phyloP scores from a whole-genome alignment of 1,140 invertebrate species.

The Neodiprion fabricii region DNA sequence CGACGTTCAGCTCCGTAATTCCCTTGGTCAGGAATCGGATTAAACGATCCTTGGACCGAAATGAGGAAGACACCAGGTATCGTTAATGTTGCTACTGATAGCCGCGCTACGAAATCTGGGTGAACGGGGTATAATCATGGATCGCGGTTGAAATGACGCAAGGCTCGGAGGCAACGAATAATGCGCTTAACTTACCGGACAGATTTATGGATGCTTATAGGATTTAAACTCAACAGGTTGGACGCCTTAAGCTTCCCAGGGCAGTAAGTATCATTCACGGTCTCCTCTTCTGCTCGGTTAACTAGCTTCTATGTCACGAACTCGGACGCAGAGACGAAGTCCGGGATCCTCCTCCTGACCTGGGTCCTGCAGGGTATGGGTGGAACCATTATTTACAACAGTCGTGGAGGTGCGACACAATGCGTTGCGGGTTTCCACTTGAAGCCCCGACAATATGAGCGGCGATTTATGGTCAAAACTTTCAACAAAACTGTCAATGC shows the following conservation, averaged over 20 bases:
- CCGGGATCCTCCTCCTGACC: constrained; percentile 7
- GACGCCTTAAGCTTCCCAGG: constrained; percentile 15
- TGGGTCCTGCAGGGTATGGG: constrained; percentile 13
- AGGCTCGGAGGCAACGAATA: constrained; percentile 32
- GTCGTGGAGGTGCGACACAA: constrained; percentile 56
- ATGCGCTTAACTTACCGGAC: constrained; percentile 52
- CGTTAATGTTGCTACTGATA: no score
- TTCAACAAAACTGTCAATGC: constrained; percentile 62
- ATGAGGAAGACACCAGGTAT: no score
- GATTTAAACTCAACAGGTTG: constrained; percentile 58
- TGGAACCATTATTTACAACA: constrained; percentile 50
- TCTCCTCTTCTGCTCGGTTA: not conserved
- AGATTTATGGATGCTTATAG: constrained; percentile 54
- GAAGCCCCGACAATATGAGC: constrained; percentile 56
- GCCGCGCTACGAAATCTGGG: not conserved
- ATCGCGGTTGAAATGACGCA: not conserved
- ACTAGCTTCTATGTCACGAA: constrained; percentile 1
- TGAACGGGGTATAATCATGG: not conserved
- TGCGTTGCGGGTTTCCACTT: constrained; percentile 61
- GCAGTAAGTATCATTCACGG: not conserved
- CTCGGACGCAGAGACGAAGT: constrained; percentile 1
- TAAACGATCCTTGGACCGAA: no score
- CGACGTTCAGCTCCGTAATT: no score
- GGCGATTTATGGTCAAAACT: constrained; percentile 59
- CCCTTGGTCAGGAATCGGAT: no score